Base-by-base conservation (phyloP, 1,140 invertebrate genomes). In the Belonocnema kinseyi region DNA sequence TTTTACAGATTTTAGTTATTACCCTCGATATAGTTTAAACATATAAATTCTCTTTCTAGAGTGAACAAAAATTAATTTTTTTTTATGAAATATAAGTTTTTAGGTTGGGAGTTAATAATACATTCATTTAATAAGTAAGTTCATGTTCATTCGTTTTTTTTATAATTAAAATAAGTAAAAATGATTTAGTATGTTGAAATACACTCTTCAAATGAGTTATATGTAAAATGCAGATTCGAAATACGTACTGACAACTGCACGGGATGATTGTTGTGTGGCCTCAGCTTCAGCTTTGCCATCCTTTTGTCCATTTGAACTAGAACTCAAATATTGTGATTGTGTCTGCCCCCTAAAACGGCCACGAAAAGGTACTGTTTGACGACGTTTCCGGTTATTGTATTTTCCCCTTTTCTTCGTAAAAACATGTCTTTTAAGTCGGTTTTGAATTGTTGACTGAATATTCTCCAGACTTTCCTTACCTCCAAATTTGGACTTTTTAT, bases 271-370 rank as follows among this genome's bases (percentile, higher is more conserved):
- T 73, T 93, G 93, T 54, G 93, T 94, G 11, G 95, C 95, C 87
- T 96, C 94, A 3, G 96, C 96, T 87, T 96, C 95, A 0, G 96
- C 96, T 88, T 94, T 95, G 16, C 96, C 96, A 82, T 94, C 93
- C 17, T 91, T 92, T 19, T 92, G 91, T 61, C 92, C 92, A 46
- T 89, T 85, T 4, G 88, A 86, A 12, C 91, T 92, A 78, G 95
- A 93, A 82, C 94, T 94, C 75, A 97, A 88, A 87, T 96, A 97
- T 84, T 97, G 96, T 10, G 96, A 96, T 84, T 97, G 96, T 0
- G 96, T 96, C 88, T 97, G 96, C 40, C 96, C 96, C 56, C 94
- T 90, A 82, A 92, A 92, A 66, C 85, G 82, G 11, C 85, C 87
- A 54, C 76, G 70, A 77, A 81, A 82, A 19, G 83, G 82, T 17